Evolutionary conservation across 2,888 invertebrate genomes (phyloP).

Genomic region (Metacarcinus magister): DNA sequence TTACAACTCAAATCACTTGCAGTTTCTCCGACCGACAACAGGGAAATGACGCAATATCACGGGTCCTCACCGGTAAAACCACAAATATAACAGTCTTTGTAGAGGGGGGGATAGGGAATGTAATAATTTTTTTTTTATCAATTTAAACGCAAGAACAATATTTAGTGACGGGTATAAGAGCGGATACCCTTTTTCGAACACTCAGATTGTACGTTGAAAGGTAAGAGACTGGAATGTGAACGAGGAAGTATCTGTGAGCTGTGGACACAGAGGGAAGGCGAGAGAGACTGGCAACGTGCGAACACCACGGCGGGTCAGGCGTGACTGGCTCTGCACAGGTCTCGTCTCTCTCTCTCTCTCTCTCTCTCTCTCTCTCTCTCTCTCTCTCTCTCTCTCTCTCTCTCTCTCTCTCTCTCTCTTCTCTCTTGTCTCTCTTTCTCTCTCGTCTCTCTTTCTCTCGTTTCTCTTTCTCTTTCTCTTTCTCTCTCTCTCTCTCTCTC

Average conservation of each 20-base stretch:
- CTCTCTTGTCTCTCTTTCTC: neutral
- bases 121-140: slow-evolving; percentile 2
- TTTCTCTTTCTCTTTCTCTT: neutral
- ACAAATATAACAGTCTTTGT: neutral
- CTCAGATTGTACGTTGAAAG: neutral
- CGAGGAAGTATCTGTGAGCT: neutral
- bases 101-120: neutral
- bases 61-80: neutral
- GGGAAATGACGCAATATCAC: neutral
- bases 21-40: neutral
- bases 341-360: neutral
- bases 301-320: slow-evolving; percentile 5
- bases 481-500: neutral
- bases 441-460: neutral
- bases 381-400: neutral
- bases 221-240: neutral
- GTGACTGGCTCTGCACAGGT: neutral
- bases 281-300: slow-evolving; percentile 33
- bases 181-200: neutral
- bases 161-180: neutral
- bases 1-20: neutral
- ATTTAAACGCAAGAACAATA: neutral
- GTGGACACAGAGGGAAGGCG: slow-evolving; percentile 31
- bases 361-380: slow-evolving; percentile 38
- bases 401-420: neutral